phyloP scores from a whole-genome alignment of 2,888 invertebrate genomes.

The Conomelus anceps region DNA sequence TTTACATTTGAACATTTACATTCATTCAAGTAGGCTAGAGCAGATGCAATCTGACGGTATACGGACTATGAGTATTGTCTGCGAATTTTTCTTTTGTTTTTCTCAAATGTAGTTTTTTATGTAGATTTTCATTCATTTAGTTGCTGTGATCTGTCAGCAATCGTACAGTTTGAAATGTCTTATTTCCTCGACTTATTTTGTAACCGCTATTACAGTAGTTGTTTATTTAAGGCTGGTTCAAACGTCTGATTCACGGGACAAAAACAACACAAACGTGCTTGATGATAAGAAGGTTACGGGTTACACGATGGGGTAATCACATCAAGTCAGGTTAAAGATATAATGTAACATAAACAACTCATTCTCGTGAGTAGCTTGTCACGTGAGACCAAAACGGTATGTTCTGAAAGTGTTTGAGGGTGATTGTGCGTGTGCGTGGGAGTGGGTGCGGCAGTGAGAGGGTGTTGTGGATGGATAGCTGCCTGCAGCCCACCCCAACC shows the following conservation, averaged over 20 bases:
- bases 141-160: background rate
- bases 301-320: background rate
- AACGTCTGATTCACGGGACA: background rate
- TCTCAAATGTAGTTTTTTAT: too few relatives aligned
- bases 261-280: background rate
- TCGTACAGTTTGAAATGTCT: too few relatives aligned
- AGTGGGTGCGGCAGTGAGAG: too few relatives aligned
- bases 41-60: too few relatives aligned
- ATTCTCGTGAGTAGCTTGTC: background rate
- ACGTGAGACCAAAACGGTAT: background rate
- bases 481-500: background rate
- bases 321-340: background rate
- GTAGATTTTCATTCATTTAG: too few relatives aligned
- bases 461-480: too few relatives aligned
- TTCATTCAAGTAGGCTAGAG: too few relatives aligned
- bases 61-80: too few relatives aligned
- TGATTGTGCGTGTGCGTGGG: background rate
- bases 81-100: too few relatives aligned
- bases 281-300: background rate
- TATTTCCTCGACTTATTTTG: background rate
- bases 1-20: too few relatives aligned
- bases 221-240: background rate
- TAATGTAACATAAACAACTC: background rate
- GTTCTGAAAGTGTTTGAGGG: background rate
- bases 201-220: background rate